Evolutionary conservation across 2,888 invertebrate genomes (phyloP).

Genomic region (Iselma pallidipennis): DNA sequence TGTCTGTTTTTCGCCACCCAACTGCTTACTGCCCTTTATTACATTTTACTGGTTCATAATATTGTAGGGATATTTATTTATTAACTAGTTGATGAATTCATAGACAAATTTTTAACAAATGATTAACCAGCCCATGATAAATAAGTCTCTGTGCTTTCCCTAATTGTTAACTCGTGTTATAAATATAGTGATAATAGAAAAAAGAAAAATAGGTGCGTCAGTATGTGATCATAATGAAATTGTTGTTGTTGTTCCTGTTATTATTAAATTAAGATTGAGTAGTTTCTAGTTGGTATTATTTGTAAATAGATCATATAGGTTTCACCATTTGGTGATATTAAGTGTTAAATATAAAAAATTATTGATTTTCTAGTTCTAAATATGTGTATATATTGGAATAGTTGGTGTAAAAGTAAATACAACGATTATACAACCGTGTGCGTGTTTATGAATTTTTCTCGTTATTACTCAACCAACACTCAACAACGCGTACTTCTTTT

Average conservation of each 20-base stretch:
- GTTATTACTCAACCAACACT: neutral
- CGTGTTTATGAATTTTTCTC: neutral
- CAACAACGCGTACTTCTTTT: neutral
- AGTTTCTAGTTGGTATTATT: too few species aligned
- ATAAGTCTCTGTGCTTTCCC: too few species aligned
- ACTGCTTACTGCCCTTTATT: constrained; percentile 37
- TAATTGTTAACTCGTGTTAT: too few species aligned
- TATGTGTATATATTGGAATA: neutral
- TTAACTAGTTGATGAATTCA: neutral
- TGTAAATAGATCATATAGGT: too few species aligned
- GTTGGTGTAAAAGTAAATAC: neutral
- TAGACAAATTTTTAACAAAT: neutral
- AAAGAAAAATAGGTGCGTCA: neutral
- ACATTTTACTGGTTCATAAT: constrained; percentile 36
- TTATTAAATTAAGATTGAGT: too few species aligned
- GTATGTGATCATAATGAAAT: neutral
- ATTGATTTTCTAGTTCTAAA: neutral
- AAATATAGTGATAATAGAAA: too few species aligned
- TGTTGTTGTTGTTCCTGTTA: neutral
- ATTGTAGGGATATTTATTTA: constrained; percentile 8
- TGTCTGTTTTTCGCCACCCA: constrained; percentile 33
- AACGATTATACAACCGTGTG: neutral
- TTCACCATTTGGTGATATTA: too few species aligned
- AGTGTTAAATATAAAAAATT: neutral
- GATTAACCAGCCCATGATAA: neutral